Conservation (phyloP, 2,888 invertebrate genomes). For the Brenthis hecate region DNA sequence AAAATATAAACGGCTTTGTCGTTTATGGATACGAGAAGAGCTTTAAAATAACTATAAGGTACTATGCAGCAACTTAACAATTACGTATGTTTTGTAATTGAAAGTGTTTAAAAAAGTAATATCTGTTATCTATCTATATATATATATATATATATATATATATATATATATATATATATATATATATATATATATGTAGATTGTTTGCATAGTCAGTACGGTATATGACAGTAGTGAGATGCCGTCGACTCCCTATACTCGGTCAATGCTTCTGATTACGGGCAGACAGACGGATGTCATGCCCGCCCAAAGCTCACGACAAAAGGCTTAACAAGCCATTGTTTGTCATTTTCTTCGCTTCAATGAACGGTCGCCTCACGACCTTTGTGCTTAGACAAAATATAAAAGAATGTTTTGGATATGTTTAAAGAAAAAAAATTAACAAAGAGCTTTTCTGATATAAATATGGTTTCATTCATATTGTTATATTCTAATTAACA, state of each 20-base stretch:
- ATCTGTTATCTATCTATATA: too few relatives aligned
- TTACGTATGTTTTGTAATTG: too few relatives aligned
- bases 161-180: too few relatives aligned
- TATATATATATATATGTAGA: too few relatives aligned
- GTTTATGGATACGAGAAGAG: neutral
- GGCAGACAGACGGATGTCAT: conserved; percentile 69
- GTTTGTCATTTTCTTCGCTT: conserved; percentile 57
- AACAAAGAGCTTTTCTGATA: conserved; percentile 2
- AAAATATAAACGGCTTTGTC: conserved; percentile 1
- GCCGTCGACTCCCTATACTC: conserved; percentile 43
- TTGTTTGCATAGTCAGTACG: neutral
- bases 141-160: too few relatives aligned
- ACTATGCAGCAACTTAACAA: too few relatives aligned
- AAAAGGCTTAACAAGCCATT: conserved; percentile 75
- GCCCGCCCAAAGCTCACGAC: conserved; percentile 64
- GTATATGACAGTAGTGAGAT: neutral
- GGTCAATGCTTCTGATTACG: conserved; percentile 70
- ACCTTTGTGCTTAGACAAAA: conserved; percentile 38
- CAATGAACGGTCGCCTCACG: conserved; percentile 39
- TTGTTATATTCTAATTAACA: neutral
- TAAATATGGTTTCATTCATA: neutral
- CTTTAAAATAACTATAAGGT: neutral
- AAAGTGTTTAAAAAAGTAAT: too few relatives aligned
- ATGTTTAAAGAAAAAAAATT: neutral
- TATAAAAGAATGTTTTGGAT: conserved; percentile 24